These are phyloP conservation scores for Trogon melanurus DNA, from an alignment of 2,113 vertebrate genomes.

Conservation along the genomic window DNA sequence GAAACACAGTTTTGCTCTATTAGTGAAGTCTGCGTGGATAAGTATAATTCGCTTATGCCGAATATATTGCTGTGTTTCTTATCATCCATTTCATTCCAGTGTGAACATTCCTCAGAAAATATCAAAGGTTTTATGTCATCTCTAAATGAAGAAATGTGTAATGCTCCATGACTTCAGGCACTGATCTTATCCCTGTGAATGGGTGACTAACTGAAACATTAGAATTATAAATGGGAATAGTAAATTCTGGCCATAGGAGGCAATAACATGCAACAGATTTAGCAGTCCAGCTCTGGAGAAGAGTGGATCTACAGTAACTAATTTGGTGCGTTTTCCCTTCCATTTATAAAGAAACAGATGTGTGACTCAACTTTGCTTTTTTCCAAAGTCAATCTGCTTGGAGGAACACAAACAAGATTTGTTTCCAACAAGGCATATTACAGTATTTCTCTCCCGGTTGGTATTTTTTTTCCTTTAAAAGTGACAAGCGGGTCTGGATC, in stretches of 20 bases:
- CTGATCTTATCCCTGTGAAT: conserved; percentile 59
- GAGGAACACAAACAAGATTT: conserved; percentile 34
- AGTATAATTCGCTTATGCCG: not conserved
- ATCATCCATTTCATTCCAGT: not conserved
- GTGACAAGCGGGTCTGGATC: not conserved
- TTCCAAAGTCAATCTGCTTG: conserved; percentile 36
- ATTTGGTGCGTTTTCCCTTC: conserved; percentile 41
- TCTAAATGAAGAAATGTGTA: conserved; percentile 48
- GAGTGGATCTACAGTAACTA: conserved; percentile 36
- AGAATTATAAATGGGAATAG: conserved; percentile 60
- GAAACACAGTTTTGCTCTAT: not conserved
- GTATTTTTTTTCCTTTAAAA: not conserved
- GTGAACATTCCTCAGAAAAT: conserved; percentile 57
- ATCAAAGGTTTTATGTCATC: conserved; percentile 64
- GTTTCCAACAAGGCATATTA: conserved; percentile 1
- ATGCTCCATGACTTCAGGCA: conserved; percentile 39
- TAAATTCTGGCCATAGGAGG: conserved; percentile 61
- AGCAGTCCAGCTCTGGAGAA: conserved; percentile 19
- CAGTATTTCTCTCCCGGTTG: not conserved
- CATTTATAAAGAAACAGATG: conserved; percentile 52
- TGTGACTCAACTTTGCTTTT: conserved; percentile 38
- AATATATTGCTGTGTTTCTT: conserved; percentile 44
- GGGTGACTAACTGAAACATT: conserved; percentile 66
- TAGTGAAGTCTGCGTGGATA: not conserved
- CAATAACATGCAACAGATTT: conserved; percentile 46